Evolutionary conservation across 2,797 vertebrate genomes (phyloP), one percentile per base, ranked within the genome.

Genomic region (Argyrosomus regius): DNA sequence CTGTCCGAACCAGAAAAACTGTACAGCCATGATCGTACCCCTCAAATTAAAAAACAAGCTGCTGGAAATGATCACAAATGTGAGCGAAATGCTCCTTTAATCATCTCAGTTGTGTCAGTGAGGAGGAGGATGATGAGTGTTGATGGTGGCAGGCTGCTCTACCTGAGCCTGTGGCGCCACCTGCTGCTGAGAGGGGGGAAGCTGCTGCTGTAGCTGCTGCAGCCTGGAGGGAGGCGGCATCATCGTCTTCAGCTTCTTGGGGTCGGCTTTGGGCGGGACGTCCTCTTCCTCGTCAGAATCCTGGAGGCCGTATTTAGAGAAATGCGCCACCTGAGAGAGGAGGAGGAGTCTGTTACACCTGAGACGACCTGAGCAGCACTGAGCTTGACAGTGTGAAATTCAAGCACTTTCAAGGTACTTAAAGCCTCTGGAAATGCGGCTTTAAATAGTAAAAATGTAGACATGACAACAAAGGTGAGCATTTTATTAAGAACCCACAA

Each of bases 221-320:
- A 95, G 95, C 58, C 93, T 95, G 0, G 88, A 57, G 24, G 94
- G 75, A 67, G 96, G 95, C 0, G 93, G 80, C 46, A 93, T 83
- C 0, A 92, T 83, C 0, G 96, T 97, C 93, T 99, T 99, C 76
- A 97, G 77, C 88, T 99, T 99, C 94, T 99, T 99, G 0, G 94
- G 78, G 69, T 98, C 97, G 0, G 83, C 88, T 91, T 97, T 97
- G 0, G 92, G 94, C 0, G 94, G 92, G 1, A 96, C 93, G 0
- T 98, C 97, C 1, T 98, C 97, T 0, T 99, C 98, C 74, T 99
- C 98, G 14, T 99, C 98, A 0, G 97, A 98, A 78, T 98, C 98
- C 80, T 98, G 97, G n/a, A 99, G 94, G 50, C 98, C 98, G 0
- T 99, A 99, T 77, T 99, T 99, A 50, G 98, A 99, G 72, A 99